Base-by-base conservation (phyloP, 2,797 vertebrate species). In the Ctenopoma multispine region DNA sequence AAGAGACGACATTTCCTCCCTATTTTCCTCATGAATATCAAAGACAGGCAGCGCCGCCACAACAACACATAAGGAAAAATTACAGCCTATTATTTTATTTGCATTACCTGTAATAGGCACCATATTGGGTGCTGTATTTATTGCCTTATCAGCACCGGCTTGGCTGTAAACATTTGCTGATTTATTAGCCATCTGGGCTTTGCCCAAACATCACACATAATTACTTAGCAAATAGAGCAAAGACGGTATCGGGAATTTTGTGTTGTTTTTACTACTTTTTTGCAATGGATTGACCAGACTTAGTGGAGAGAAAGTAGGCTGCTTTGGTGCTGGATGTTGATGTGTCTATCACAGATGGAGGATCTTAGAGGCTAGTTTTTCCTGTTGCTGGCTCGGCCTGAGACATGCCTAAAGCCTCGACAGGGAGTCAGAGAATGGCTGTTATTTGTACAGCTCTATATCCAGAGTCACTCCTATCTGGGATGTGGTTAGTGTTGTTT, bases 81-180 rank as follows among this genome's bases (percentile, higher is more conserved):
- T 90, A 92, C 91, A 73, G 89, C 90, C 83, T 82, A 88, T 93
- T 91, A 92, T 93, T 93, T 91, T 91, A 93, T 93, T 94, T 93
- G 90, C 93, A 91, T 92, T 93, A 93, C 90, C 91, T 93, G 90
- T 91, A 94, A 93, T 88, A 86, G 91, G 86, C 83, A 63, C 81
- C 83, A 63, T 90, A 85, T 89, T 85, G 85, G 84, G 62, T 60
- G 81, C 46, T 53, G 77, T 87, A 90, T 92, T 92, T 93, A 93
- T 88, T 77, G 72, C 84, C 84, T 81, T 84, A 85, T 87, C 79
- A 82, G 81, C 60, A 31, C 21, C 48, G 31, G 74, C 77, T 56
- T 11, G 76, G 76, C 83, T 76, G 87, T 84, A 89, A 90, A 87
- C 86, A 87, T 54, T 54, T 23, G 69, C 73, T 77, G 83, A 93